Conservation (phyloP, 1,140 invertebrate genomes). For the Gonioctena quinquepunctata region DNA sequence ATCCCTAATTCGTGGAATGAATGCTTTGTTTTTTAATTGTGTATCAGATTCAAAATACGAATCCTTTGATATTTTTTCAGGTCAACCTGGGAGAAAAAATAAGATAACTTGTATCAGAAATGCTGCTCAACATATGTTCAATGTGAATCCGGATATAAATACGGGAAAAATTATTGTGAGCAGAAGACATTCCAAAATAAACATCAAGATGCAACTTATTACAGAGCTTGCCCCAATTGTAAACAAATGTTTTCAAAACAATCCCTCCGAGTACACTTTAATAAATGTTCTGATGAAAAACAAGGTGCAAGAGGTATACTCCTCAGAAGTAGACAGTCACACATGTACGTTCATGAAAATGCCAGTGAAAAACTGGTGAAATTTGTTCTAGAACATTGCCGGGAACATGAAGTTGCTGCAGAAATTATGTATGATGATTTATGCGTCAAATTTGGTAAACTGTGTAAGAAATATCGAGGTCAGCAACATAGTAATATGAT, state of each 20-base stretch:
- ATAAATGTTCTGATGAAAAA: neutral
- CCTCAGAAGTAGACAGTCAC: neutral
- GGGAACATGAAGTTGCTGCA: neutral
- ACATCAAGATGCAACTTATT: neutral
- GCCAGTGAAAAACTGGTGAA: neutral
- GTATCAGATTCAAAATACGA: too few relatives aligned
- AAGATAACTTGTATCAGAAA: too few relatives aligned
- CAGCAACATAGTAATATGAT: slow-evolving; percentile 4
- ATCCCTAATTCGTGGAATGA: too few relatives aligned
- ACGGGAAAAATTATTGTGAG: neutral
- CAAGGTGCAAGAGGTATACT: neutral
- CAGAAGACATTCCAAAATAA: neutral
- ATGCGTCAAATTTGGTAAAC: neutral
- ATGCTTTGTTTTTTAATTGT: too few relatives aligned
- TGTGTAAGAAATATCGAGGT: neutral
- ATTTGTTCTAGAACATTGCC: neutral
- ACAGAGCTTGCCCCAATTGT: neutral
- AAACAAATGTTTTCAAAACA: neutral
- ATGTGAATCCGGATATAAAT: neutral
- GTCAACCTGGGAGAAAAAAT: too few relatives aligned
- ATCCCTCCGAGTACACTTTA: neutral
- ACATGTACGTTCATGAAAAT: neutral
- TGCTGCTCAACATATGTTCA: too few relatives aligned
- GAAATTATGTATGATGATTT: neutral
- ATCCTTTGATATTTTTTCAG: too few relatives aligned